These are phyloP conservation scores for Yoshiicerus persimilis DNA, from an alignment of 1,140 invertebrate genomes.

Conservation along the genomic window DNA sequence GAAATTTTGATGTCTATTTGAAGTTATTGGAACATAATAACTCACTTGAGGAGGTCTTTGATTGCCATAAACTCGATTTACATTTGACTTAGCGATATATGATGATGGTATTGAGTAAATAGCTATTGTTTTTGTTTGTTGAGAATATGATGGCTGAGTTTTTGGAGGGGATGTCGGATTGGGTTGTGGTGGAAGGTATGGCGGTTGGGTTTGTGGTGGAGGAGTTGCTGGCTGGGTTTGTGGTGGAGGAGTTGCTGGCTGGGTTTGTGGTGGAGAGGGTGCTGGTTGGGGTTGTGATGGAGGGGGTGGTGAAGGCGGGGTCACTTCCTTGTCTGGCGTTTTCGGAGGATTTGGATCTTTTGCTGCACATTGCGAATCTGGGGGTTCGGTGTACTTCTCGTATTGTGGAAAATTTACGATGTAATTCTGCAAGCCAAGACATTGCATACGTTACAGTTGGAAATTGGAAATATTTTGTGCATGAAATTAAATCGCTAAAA, in stretches of 20 bases:
- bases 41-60: not conserved
- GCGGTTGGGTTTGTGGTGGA: not conserved
- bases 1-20: not conserved
- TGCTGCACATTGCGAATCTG: not conserved
- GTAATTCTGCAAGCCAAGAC: not conserved
- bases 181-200: too few species aligned
- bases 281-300: too few species aligned
- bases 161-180: too few species aligned
- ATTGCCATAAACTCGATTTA: not conserved
- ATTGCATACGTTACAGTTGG: not conserved
- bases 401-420: not conserved
- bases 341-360: not conserved
- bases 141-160: not conserved
- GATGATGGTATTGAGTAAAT: not conserved
- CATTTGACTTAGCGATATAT: not conserved
- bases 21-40: not conserved
- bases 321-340: not conserved
- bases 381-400: not conserved
- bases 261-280: not conserved
- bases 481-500: too few species aligned
- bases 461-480: too few species aligned
- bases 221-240: not conserved
- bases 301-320: too few species aligned
- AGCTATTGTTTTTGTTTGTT: not conserved
- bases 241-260: not conserved